phyloP scores from a whole-genome alignment of 2,888 invertebrate genomes.

The Scaptomyza polygonia region DNA sequence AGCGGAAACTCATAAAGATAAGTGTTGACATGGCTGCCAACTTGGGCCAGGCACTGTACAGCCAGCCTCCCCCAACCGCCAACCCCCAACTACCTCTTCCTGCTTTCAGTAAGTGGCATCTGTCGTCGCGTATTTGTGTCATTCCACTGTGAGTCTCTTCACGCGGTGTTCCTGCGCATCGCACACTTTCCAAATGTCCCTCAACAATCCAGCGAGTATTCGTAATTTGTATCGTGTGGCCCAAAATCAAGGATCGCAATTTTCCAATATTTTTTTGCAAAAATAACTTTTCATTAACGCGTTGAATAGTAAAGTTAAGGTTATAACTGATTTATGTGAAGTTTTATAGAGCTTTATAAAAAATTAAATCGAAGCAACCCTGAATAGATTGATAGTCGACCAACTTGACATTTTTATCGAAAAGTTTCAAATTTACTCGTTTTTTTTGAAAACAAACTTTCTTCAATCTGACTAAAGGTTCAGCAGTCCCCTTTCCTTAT shows the following conservation, averaged over 20 bases:
- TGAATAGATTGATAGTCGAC: no score
- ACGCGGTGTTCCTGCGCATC: constrained; percentile 14
- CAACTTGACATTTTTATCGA: no score
- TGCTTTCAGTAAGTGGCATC: constrained; percentile 66
- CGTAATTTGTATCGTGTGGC: constrained; percentile 9
- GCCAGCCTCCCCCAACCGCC: background rate
- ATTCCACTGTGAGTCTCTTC: constrained; percentile 40
- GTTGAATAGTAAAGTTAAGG: background rate
- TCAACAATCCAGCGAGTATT: constrained; percentile 16
- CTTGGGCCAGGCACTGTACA: constrained; percentile 50
- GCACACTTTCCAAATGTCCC: constrained; percentile 49
- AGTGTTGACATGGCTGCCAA: constrained; percentile 81
- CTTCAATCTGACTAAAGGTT: no score
- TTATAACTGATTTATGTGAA: background rate
- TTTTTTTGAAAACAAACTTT: no score
- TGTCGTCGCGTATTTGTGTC: constrained; percentile 76
- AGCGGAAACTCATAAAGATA: constrained; percentile 83
- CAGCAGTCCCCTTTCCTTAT: background rate
- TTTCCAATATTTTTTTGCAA: background rate
- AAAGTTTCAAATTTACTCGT: no score
- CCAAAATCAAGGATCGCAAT: background rate
- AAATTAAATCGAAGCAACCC: no score
- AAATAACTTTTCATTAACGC: no score
- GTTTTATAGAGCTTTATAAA: background rate
- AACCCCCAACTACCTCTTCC: constrained; percentile 12